A percentile compares a stretch with the other conserved stretches of the same genome.
These are phyloP conservation scores for Parascotia fuliginaria DNA, from an alignment of 2,888 invertebrate genomes.

Conservation along the genomic window DNA sequence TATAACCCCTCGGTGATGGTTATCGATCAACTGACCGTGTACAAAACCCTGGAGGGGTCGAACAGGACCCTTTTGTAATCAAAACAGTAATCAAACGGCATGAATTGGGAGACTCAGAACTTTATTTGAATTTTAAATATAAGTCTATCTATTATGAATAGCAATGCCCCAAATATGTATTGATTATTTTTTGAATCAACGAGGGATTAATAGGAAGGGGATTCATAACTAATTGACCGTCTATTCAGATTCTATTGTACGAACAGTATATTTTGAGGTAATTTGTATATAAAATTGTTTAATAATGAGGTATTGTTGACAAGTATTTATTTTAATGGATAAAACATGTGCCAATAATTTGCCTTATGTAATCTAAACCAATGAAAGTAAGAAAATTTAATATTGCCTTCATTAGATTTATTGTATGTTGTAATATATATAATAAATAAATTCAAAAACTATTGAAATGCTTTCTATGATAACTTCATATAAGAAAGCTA, in stretches of 20 bases:
- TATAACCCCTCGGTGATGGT: conserved; percentile 56
- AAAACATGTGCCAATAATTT: conserved; percentile 10
- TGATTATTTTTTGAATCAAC: conserved; percentile 53
- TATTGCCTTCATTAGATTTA: no score
- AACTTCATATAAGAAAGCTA: no score
- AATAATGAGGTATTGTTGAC: no score
- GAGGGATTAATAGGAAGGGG: conserved; percentile 50
- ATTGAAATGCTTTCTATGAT: no score
- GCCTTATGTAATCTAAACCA: no score
- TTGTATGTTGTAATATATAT: no score
- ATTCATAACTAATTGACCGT: conserved; percentile 47
- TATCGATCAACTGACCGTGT: conserved; percentile 75
- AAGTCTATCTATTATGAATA: conserved; percentile 46
- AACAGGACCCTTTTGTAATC: conserved; percentile 73
- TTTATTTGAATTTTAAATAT: conserved; percentile 78
- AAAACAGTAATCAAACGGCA: conserved; percentile 80
- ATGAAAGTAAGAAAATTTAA: no score
- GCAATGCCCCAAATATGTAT: conserved; percentile 43
- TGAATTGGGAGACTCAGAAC: conserved; percentile 69
- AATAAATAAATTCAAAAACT: no score
- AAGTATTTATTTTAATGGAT: no score
- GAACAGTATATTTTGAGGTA: no score
- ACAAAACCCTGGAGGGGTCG: conserved; percentile 49
- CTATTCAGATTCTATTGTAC: conserved; percentile 22
- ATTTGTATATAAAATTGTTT: no score